Evolutionary conservation across 2,113 vertebrate genomes (phyloP).

Genomic region (Climacteris rufus): DNA sequence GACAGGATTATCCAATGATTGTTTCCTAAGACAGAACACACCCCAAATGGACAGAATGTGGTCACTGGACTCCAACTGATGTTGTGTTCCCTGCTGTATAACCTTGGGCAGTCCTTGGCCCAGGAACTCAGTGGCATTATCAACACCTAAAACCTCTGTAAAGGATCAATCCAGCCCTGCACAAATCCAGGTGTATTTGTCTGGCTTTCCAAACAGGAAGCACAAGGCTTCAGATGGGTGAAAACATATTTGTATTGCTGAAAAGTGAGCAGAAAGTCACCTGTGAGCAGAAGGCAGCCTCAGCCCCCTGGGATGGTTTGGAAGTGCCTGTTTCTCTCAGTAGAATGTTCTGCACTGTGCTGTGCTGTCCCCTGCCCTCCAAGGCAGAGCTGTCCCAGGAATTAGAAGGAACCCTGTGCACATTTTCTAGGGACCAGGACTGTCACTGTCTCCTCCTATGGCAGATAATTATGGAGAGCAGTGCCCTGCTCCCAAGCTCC

Average conservation of each 20-base stretch:
- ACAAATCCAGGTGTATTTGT: neutral
- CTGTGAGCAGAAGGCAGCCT: neutral
- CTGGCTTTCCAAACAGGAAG: neutral
- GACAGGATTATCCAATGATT: rapidly evolving
- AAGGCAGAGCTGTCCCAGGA: neutral
- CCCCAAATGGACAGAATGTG: neutral
- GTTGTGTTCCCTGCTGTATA: neutral
- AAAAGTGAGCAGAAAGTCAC: neutral
- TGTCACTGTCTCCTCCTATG: neutral
- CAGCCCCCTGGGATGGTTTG: neutral
- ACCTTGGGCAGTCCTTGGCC: neutral
- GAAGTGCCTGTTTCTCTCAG: neutral
- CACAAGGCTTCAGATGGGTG: neutral
- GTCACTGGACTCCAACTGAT: neutral
- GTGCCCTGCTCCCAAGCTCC: neutral
- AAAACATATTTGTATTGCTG: neutral
- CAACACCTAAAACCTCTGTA: neutral
- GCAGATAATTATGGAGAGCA: slow-evolving; percentile 27
- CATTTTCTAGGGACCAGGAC: neutral
- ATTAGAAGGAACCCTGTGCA: neutral
- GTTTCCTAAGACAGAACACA: neutral
- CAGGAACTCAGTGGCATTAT: neutral
- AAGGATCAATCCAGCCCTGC: neutral
- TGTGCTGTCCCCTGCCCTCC: neutral
- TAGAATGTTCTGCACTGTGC: neutral